Base-by-base conservation (phyloP, 2,113 vertebrate genomes). In the Eolophus roseicapilla region DNA sequence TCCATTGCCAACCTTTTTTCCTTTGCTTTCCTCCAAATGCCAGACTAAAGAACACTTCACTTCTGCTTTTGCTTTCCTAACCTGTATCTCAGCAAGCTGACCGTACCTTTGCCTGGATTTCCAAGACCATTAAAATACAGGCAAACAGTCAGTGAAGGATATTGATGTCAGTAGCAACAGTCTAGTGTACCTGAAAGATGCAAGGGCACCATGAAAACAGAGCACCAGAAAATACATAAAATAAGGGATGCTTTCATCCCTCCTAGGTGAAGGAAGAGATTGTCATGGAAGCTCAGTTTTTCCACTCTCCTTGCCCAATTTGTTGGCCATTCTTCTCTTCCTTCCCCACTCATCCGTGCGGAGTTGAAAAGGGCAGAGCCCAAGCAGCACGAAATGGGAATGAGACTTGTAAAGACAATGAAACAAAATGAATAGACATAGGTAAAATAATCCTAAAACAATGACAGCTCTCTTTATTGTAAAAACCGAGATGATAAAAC, bases 381-480 rank as follows among this genome's bases (percentile, higher is more conserved):
- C 1, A 79, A 93, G 86, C 62, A 85, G 91, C 70, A 85, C 0
- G 0, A 91, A 93, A 93, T 43, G 74, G 77, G 74, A 95, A 35
- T n/a, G 50, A 93, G 86, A 46, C 93, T 88, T 96, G 70, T 85
- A 95, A 96, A 96, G 91, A 93, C 91, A 70, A 87, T 95, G 92
- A 94, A 97, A 87, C 70, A 84, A 92, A 96, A 96, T 87, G 83
- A 96, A 95, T 92, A 95, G 96, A 86, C 88, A 92, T 69, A 94
- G 70, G 95, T 96, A 97, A 96, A 97, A 96, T 92, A 96, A 96
- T 87, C 95, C 93, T 97, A 93, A 96, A 96, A 62, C 88, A 94
- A 79, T 95, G 96, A 87, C 96, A 96, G 92, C 27, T 95, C 95
- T 92, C 93, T 82, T 95, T 94, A 93, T 84, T 91, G 88, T 95